phyloP scores from a whole-genome alignment of 2,113 vertebrate genomes.

The Donacobius atricapilla region DNA sequence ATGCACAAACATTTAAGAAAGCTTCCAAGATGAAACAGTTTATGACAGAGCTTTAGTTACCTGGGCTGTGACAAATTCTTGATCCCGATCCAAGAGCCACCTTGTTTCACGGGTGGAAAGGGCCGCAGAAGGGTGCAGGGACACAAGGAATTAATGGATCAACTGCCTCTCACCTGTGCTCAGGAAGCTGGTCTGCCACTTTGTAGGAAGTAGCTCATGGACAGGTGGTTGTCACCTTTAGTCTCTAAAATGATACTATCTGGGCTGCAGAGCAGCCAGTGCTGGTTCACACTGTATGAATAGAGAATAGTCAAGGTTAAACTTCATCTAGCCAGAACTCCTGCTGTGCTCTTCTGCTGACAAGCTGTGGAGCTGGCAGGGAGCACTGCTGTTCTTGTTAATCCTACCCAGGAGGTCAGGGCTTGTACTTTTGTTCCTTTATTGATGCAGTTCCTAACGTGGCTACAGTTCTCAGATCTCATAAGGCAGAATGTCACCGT shows the following conservation, averaged over 20 bases:
- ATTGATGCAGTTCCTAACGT: neutral
- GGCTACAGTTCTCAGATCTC: neutral
- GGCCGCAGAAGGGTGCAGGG: neutral
- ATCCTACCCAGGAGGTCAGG: neutral
- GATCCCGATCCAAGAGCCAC: neutral
- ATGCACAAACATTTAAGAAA: neutral
- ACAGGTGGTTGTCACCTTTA: neutral
- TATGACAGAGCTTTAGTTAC: neutral
- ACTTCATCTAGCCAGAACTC: neutral
- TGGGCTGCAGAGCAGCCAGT: neutral
- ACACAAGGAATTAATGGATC: neutral
- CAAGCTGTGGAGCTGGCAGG: neutral
- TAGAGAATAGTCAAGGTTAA: neutral
- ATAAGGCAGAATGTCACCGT: neutral
- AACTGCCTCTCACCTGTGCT: neutral
- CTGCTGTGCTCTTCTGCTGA: neutral
- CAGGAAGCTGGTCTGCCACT: neutral
- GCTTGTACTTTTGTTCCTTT: neutral
- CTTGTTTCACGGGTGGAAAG: neutral
- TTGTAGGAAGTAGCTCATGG: neutral
- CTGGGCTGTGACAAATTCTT: neutral
- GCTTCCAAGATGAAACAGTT: neutral
- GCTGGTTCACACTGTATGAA: neutral
- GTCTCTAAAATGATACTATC: accelerated
- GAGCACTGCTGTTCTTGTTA: neutral